These are phyloP conservation scores for Hydractinia echinata DNA, from an alignment of 30 jellyfish, hydroid and myxozoan genomes.

Conservation along the genomic window DNA sequence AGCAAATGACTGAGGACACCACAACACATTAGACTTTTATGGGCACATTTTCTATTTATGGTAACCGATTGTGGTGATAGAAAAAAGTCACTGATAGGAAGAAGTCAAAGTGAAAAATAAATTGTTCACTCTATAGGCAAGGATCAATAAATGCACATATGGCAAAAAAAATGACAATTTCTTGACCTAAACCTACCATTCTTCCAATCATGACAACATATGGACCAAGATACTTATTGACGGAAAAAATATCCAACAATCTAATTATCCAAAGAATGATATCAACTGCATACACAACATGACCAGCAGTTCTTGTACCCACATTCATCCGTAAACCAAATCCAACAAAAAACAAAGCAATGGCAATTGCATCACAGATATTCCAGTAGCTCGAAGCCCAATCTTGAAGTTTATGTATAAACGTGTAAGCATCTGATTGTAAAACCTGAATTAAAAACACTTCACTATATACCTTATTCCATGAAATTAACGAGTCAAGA, in stretches of 20 bases:
- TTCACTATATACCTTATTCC: no score
- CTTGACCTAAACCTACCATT: constrained; percentile 37
- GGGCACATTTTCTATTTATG: no score
- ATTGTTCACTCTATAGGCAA: no score
- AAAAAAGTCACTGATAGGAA: no score
- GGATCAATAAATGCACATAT: neutral
- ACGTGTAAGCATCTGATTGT: constrained; percentile 56
- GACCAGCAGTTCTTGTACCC: constrained; percentile 48
- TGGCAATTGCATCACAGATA: constrained; percentile 76
- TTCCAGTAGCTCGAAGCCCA: constrained; percentile 85
- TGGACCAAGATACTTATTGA: constrained; percentile 81
- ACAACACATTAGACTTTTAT: no score
- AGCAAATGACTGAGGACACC: no score
- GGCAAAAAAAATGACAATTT: neutral
- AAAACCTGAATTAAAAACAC: constrained; percentile 37
- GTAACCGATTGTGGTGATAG: no score
- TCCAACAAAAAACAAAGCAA: constrained; percentile 56
- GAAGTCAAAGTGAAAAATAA: no score
- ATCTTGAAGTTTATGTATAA: constrained; percentile 34
- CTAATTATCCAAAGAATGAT: constrained; percentile 81
- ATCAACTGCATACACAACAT: constrained; percentile 59
- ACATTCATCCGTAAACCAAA: constrained; percentile 46
- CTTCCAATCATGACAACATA: constrained; percentile 89
- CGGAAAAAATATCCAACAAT: constrained; percentile 69
- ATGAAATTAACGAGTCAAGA: no score